phyloP scores from a whole-genome alignment of 1,140 invertebrate genomes.

The Agrypnia vestita region DNA sequence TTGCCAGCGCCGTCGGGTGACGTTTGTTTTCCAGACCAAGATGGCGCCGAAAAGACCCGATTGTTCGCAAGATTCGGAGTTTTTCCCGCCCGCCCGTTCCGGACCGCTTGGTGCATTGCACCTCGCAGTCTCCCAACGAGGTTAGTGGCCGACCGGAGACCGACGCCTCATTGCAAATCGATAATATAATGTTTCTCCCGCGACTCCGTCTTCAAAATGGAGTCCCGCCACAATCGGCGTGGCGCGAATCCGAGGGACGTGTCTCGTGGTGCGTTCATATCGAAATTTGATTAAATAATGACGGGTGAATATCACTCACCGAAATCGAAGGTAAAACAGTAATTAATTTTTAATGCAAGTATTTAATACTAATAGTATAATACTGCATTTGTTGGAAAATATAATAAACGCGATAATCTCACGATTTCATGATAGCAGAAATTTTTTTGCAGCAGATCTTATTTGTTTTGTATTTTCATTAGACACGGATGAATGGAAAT shows the following conservation, averaged over 20 bases:
- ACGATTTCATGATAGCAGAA: too few relatives aligned
- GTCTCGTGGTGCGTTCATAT: too few relatives aligned
- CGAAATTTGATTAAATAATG: too few relatives aligned
- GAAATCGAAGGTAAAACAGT: too few relatives aligned
- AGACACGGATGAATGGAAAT: too few relatives aligned
- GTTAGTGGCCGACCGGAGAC: constrained; percentile 11
- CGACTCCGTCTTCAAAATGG: constrained; percentile 24
- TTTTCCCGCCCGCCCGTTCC: not conserved
- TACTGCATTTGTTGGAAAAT: too few relatives aligned
- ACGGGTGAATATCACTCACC: too few relatives aligned
- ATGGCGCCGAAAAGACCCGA: not conserved
- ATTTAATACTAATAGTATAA: too few relatives aligned
- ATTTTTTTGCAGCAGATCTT: too few relatives aligned
- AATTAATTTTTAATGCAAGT: too few relatives aligned
- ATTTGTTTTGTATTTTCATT: too few relatives aligned
- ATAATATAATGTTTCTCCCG: constrained; percentile 27
- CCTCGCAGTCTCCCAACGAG: constrained; percentile 34
- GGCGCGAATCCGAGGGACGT: not conserved
- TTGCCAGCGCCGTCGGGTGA: not conserved
- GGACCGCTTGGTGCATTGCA: constrained; percentile 29
- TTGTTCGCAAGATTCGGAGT: not conserved
- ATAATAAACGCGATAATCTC: too few relatives aligned
- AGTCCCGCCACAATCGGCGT: constrained; percentile 6
- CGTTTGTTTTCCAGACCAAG: constrained; percentile 1
- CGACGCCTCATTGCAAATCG: not conserved